phyloP scores from a whole-genome alignment of 2,113 vertebrate genomes.

The Potamarius usumacintae region DNA sequence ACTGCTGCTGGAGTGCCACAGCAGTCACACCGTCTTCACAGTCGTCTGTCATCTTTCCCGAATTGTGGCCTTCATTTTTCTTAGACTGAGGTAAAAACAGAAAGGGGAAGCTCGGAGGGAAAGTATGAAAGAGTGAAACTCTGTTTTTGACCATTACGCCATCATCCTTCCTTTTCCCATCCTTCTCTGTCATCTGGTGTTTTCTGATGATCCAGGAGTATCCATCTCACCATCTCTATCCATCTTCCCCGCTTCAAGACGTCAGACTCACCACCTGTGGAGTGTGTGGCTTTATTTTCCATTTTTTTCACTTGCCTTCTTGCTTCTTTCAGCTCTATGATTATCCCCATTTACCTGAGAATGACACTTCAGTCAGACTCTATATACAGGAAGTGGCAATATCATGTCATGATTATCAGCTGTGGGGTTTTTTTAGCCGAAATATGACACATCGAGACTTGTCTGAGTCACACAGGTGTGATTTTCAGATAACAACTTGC shows the following conservation, averaged over 20 bases:
- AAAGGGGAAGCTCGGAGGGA: neutral
- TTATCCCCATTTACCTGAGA: constrained; percentile 27
- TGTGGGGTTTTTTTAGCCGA: neutral
- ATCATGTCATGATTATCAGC: constrained; percentile 32
- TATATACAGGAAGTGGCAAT: constrained; percentile 2
- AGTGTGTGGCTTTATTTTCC: constrained; percentile 35
- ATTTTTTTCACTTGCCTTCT: neutral
- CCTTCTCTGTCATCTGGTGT: constrained; percentile 34
- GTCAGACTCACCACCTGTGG: constrained; percentile 43
- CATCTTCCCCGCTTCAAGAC: constrained; percentile 43
- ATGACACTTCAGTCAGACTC: constrained; percentile 7
- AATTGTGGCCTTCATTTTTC: constrained; percentile 6
- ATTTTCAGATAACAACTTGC: neutral
- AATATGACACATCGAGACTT: neutral
- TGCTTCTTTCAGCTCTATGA: constrained; percentile 17
- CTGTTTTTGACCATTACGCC: neutral
- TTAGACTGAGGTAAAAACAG: neutral
- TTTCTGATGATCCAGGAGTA: constrained; percentile 49
- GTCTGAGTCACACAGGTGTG: neutral
- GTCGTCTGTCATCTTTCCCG: neutral
- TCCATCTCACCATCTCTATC: constrained; percentile 28
- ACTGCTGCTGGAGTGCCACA: constrained; percentile 46
- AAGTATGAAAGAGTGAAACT: neutral
- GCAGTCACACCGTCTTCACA: constrained; percentile 41
- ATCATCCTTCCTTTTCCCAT: constrained; percentile 28